Evolutionary conservation across 2,113 vertebrate species (phyloP).

Genomic region (Butorides virescens): DNA sequence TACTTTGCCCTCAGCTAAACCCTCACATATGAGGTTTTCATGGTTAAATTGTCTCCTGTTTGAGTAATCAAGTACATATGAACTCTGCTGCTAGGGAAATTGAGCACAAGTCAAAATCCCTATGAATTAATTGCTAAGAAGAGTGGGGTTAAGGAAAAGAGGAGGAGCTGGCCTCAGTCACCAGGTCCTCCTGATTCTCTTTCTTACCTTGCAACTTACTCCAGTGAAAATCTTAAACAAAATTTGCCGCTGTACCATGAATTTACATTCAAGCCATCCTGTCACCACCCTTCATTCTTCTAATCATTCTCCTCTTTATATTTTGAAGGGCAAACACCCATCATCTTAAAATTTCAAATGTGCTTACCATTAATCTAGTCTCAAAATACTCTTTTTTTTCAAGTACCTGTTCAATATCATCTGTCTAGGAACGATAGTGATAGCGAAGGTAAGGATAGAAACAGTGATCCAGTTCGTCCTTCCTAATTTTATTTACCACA

Average conservation of each 20-base stretch:
- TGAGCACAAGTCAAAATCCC: conserved; percentile 2
- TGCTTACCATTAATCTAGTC: neutral
- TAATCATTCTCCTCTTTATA: neutral
- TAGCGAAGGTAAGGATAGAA: neutral
- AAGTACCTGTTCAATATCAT: neutral
- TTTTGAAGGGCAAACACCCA: neutral
- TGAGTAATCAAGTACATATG: conserved; percentile 57
- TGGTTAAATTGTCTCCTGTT: conserved; percentile 46
- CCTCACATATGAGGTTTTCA: conserved; percentile 31
- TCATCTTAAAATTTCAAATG: neutral
- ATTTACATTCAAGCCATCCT: neutral
- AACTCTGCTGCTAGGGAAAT: conserved; percentile 38
- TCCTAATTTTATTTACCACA: neutral
- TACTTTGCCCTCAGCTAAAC: conserved; percentile 47
- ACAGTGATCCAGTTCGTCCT: neutral
- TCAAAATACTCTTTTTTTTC: neutral
- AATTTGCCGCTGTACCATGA: neutral
- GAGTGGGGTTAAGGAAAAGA: neutral
- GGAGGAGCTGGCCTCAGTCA: neutral
- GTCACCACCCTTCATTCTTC: neutral
- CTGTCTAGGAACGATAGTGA: neutral
- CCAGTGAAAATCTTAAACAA: neutral
- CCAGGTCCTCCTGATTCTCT: neutral
- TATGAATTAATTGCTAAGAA: neutral
- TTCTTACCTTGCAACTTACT: neutral